These are phyloP conservation scores for Cryptocheilus praepositus DNA, from an alignment of 2,888 invertebrate species.

Conservation along the genomic window DNA sequence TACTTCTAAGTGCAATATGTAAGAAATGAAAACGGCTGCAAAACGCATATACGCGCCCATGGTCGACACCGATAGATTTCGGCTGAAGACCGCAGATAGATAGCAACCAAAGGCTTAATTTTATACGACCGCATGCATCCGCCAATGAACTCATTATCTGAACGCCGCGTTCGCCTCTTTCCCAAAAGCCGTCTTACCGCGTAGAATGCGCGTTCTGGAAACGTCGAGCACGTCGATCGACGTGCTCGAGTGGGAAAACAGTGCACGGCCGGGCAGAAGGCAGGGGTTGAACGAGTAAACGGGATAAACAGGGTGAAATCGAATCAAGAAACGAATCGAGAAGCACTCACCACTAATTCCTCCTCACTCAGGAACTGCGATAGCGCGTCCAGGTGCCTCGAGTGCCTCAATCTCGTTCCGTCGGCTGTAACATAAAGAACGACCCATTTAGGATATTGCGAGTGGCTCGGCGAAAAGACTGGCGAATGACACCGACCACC, in stretches of 20 bases:
- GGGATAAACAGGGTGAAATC: slow-evolving; percentile 32
- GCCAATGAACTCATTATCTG: too few species aligned
- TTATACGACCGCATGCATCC: too few species aligned
- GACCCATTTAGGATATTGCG: slow-evolving; percentile 33
- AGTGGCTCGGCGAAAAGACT: background rate
- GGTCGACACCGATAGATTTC: too few species aligned
- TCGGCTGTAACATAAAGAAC: slow-evolving; percentile 62
- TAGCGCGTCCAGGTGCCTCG: slow-evolving; percentile 68
- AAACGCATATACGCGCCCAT: too few species aligned
- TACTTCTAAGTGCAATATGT: too few species aligned
- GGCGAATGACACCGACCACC: too few species aligned
- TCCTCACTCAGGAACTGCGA: slow-evolving; percentile 56
- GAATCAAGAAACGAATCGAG: slow-evolving; percentile 50
- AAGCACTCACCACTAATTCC: slow-evolving; percentile 65
- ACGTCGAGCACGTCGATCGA: slow-evolving; percentile 13
- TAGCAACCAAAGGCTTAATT: too few species aligned
- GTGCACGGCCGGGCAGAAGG: slow-evolving; percentile 11
- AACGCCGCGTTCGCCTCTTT: too few species aligned
- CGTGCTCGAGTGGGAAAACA: background rate
- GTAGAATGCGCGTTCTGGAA: too few species aligned
- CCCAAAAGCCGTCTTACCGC: background rate
- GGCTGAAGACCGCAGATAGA: too few species aligned
- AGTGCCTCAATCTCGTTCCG: slow-evolving; percentile 70
- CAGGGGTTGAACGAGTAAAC: background rate
- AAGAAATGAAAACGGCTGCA: too few species aligned